Percentiles rank a stretch among this genome's conserved stretches.
Evolutionary conservation across 2,113 vertebrate genomes (phyloP).

Genomic region (Strix aluco): DNA sequence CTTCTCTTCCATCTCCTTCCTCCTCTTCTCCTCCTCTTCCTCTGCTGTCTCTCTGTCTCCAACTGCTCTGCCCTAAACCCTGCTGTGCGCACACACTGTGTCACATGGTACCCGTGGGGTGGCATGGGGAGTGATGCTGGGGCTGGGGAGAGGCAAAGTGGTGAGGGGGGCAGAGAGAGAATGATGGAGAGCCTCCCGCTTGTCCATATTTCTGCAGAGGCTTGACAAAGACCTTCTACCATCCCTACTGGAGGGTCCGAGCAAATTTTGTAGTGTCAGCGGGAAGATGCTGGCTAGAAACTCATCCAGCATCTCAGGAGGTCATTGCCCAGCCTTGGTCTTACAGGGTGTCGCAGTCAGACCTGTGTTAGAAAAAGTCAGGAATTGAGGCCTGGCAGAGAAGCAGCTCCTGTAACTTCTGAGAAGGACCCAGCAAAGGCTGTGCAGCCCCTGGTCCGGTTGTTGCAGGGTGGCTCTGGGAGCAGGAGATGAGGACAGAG

Average conservation of each 20-base stretch:
- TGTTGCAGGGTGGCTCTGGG: background rate
- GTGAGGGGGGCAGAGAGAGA: background rate
- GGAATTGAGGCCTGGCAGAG: background rate
- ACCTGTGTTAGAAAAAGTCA: background rate
- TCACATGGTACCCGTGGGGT: slow-evolving; percentile 72
- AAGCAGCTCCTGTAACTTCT: background rate
- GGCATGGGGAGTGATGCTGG: background rate
- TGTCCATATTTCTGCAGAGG: background rate
- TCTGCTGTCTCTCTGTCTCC: slow-evolving; percentile 49
- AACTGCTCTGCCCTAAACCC: slow-evolving; percentile 61
- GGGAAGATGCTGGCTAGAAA: background rate
- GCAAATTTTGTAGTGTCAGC: background rate
- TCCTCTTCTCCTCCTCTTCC: slow-evolving; percentile 34
- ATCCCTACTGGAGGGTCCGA: background rate
- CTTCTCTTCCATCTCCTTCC: slow-evolving; percentile 49
- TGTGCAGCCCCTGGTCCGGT: background rate
- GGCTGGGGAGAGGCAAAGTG: background rate
- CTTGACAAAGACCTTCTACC: background rate
- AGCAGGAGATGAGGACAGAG: background rate
- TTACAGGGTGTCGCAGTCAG: background rate
- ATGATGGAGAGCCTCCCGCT: background rate
- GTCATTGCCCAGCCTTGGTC: fast-evolving
- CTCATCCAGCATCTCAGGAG: background rate
- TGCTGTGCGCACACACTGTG: slow-evolving; percentile 64
- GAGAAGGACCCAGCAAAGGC: background rate